Base-by-base conservation (phyloP, 2,888 invertebrate species). In the Nomada lathburiana region DNA sequence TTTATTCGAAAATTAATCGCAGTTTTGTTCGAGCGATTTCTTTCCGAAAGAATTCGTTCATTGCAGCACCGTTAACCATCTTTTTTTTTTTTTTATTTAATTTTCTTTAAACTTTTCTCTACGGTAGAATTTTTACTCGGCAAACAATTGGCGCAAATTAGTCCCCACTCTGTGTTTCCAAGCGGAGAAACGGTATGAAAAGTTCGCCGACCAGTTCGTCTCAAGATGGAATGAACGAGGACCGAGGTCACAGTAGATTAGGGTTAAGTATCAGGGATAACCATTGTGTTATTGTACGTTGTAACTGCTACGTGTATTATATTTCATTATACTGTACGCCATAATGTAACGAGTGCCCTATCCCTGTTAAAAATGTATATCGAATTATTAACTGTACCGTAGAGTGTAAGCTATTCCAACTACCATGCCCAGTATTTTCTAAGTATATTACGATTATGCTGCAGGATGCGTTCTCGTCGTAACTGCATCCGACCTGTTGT, bases 381-480 rank as follows among this genome's bases (percentile, higher is more conserved):
- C 87, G 87, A 88, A 87, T 88, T 87, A 89, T 86, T 90, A 88
- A 85, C 84, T 89, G 84, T 91, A 91, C 84, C 75, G 82, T 90
- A 90, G 86, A 23, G 71, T 68, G 74, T 90, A 90, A 90, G 89
- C 85, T 89, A 89, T 89, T 90, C 85, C 89, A 89, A 91, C 82
- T 90, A 92, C 89, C 91, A 91, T 80, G 90, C 90, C 92, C 91
- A 92, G 91, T 92, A 92, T 92, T 92, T 92, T 90, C 82, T 90
- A 92, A 92, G 89, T 89, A 89, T 86, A 89, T 86, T 88, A 88
- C 84, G 70, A 80, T 69, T 74, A 81, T 77, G 78, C 81, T 81
- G 77, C 84, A 72, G 81, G 57, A 77, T 83, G 74, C 80, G 82
- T 64, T 82, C 72, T 75, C 71, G 76, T 85, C 53, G 73, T 59